Evolutionary conservation across 92 coral and sea anemone species (phyloP).

Genomic region (Montipora capitata): DNA sequence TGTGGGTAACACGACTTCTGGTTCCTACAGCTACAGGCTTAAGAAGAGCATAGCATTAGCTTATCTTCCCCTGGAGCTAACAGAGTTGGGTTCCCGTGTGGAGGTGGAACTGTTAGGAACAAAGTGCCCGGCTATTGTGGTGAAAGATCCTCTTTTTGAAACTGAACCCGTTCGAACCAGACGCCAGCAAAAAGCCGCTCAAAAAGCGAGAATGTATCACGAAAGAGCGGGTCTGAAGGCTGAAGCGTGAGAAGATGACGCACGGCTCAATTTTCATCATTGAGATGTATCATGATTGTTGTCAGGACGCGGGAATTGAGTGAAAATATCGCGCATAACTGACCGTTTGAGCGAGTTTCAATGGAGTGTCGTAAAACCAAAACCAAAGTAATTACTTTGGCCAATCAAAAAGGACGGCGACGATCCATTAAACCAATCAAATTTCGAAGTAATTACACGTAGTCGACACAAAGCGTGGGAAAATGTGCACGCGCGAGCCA

Average conservation of each 20-base stretch:
- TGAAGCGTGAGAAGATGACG: background rate
- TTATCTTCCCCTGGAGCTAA: constrained; percentile 89
- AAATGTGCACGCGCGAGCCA: too few relatives aligned
- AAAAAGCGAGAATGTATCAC: background rate
- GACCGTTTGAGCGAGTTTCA: too few relatives aligned
- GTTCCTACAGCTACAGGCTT: constrained; percentile 93
- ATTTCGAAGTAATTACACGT: too few relatives aligned
- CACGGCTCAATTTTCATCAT: background rate
- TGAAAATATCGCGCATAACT: too few relatives aligned
- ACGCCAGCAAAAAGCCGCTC: constrained; percentile 75
- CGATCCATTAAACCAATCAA: too few relatives aligned
- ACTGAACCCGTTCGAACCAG: constrained; percentile 92
- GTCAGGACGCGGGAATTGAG: too few relatives aligned
- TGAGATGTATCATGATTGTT: too few relatives aligned
- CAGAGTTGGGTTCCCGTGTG: constrained; percentile 91
- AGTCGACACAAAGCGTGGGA: too few relatives aligned
- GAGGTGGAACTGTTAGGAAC: constrained; percentile 94
- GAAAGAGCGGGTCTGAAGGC: background rate
- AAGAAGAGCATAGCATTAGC: constrained; percentile 89
- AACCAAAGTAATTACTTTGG: too few relatives aligned
- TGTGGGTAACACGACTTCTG: constrained; percentile 96
- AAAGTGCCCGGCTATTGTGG: constrained; percentile 91
- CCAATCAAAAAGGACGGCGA: too few relatives aligned
- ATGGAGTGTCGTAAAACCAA: too few relatives aligned
- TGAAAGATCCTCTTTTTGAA: constrained; percentile 94